Conservation (phyloP, 2,888 invertebrate genomes). For the Clanis bilineata region DNA sequence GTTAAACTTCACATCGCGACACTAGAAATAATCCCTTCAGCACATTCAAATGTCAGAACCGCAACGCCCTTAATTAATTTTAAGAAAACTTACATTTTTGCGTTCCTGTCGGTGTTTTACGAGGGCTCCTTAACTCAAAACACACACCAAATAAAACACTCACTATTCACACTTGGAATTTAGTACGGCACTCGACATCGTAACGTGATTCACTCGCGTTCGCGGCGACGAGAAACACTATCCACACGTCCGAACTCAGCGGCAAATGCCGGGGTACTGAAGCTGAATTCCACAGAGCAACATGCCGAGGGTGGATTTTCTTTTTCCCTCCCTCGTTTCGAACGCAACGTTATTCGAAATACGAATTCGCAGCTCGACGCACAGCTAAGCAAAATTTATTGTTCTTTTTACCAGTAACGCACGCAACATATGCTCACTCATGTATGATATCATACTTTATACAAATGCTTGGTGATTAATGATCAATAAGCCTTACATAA, state of each 20-base stretch:
- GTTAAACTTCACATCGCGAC: not conserved
- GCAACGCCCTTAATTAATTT: not conserved
- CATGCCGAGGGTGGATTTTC: conserved; percentile 40
- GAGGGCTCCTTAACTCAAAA: not conserved
- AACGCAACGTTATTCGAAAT: conserved; percentile 28
- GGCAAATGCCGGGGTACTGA: conserved; percentile 70
- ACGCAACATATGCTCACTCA: not conserved
- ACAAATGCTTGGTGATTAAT: too few species aligned
- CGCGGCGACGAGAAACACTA: conserved; percentile 38
- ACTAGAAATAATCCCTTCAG: not conserved
- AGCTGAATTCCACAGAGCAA: conserved; percentile 29
- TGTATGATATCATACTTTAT: not conserved
- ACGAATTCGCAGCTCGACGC: conserved; percentile 37
- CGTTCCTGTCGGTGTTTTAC: not conserved
- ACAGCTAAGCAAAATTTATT: conserved; percentile 34
- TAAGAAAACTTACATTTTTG: conserved; percentile 15
- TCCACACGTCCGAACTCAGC: conserved; percentile 49
- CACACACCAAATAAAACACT: conserved; percentile 37
- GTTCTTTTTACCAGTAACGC: conserved; percentile 22
- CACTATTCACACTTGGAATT: conserved; percentile 56
- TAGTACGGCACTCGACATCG: conserved; percentile 62
- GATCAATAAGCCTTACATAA: too few species aligned
- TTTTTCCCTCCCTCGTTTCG: conserved; percentile 30
- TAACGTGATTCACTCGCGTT: conserved; percentile 56
- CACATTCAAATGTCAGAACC: not conserved